phyloP scores from a whole-genome alignment of 2,113 vertebrate species.

The Peromyscus maniculatus region DNA sequence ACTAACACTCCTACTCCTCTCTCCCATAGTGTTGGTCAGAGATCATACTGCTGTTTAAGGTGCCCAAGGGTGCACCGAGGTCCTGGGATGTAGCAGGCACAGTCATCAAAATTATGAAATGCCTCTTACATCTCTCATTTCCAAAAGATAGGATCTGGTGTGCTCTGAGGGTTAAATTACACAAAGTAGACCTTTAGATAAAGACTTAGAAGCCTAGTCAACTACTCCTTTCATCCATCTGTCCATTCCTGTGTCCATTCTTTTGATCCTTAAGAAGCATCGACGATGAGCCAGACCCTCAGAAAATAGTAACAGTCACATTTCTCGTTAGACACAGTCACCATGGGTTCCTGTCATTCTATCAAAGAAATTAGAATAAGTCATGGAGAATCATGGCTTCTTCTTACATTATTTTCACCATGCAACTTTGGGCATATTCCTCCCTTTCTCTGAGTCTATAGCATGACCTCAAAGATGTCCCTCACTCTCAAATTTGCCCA shows the following conservation, averaged over 20 bases:
- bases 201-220: not conserved
- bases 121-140: not conserved
- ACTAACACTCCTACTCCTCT: rapidly evolving
- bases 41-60: not conserved
- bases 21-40: not conserved
- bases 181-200: not conserved
- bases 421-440: not conserved
- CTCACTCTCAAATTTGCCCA: not conserved
- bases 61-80: not conserved
- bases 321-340: not conserved
- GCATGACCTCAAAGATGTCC: not conserved
- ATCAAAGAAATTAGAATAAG: not conserved
- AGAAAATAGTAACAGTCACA: not conserved
- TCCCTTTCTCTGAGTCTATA: not conserved
- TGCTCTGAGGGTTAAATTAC: not conserved
- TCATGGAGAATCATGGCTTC: not conserved
- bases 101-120: not conserved
- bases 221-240: not conserved
- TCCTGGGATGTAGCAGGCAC: not conserved
- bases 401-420: not conserved
- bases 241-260: not conserved
- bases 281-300: not conserved
- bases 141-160: not conserved
- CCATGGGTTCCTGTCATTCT: not conserved
- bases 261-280: not conserved